Percentiles rank a stretch among this genome's conserved stretches.
These are phyloP conservation scores for Zapus hudsonius DNA, from an alignment of 2,113 vertebrate genomes.

Conservation along the genomic window DNA sequence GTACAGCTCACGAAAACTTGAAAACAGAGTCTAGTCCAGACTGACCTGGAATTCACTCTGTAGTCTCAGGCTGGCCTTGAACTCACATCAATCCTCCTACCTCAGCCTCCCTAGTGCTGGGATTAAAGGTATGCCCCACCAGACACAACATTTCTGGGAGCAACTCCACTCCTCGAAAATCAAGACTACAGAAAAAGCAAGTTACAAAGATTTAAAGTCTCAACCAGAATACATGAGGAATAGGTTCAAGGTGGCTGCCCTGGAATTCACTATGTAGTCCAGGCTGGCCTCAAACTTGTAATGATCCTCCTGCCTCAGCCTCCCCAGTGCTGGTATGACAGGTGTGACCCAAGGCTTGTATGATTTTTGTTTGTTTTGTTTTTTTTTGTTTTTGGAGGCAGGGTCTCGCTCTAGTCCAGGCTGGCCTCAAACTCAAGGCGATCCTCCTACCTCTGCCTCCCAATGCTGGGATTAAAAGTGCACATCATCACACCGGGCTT, in stretches of 20 bases:
- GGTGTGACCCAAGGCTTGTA: neutral
- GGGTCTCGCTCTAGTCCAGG: neutral
- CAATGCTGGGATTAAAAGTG: too few relatives aligned
- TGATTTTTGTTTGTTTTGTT: neutral
- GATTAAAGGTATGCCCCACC: too few relatives aligned
- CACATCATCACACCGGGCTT: too few relatives aligned
- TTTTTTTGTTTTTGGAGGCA: neutral
- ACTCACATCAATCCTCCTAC: too few relatives aligned
- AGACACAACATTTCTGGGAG: neutral
- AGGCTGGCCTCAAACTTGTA: neutral
- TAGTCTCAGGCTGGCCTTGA: too few relatives aligned
- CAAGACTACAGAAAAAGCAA: neutral
- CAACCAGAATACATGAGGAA: neutral
- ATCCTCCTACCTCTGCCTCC: neutral
- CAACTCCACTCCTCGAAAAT: slow-evolving; percentile 1
- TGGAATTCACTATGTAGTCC: neutral
- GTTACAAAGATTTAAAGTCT: neutral
- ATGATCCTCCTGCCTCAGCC: neutral
- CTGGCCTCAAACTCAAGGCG: too few relatives aligned
- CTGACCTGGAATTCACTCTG: too few relatives aligned
- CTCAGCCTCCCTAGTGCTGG: too few relatives aligned
- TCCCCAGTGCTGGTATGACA: neutral
- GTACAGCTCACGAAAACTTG: too few relatives aligned
- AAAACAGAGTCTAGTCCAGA: too few relatives aligned
- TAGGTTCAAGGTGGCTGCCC: neutral